Base-by-base conservation (phyloP, 92 coral and sea anemone species). In the Virgularia gustaviana region DNA sequence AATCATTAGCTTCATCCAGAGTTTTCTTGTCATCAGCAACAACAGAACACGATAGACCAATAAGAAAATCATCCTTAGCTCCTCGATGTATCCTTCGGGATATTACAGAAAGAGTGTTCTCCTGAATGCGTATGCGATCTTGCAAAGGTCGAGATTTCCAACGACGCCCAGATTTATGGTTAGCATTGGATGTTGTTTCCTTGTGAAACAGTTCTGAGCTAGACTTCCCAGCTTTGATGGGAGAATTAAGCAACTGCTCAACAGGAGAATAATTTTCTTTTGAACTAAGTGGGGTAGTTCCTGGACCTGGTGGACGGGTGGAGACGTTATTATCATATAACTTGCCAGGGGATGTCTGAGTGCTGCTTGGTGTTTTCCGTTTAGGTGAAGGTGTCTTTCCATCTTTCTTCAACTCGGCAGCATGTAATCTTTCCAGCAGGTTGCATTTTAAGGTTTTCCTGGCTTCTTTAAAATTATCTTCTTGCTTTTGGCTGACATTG, bases 121-220 rank as follows among this genome's bases (percentile, higher is more conserved):
- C 72, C 39, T 78, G 83, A 20, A 67, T 51, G 32, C 72, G 72
- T 18, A 78, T 56, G 16, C 83, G 54, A 25, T 32, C 42, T 23
- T 53, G 32, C n/a, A 78, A 71, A 18, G 78, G 75, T 0, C 83
- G 59, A 9, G 83, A 70, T 29, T 68, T 75, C 73, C 73, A 79
- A 63, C 73, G 68, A 45, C 81, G 64, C 64, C 81, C 81, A 23
- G 61, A 16, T 47, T 15, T 47, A 47, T 47, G 55, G 20, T 47
- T 25, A 47, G 55, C 55, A 15, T 47, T 19, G 55, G 55, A 47
- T 19, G 22, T 25, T 47, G 20, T 47, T 47, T 47, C 55, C 22
- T 47, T 47, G 15, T 25, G 20, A 47, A 47, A 47, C 8, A 39
- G 45, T 39, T 39, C 45, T 39, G 45, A 39, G 15, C 15, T 7